These are phyloP conservation scores for Tragelaphus imberbis DNA, from an alignment of 2,113 vertebrate species.

Conservation along the genomic window DNA sequence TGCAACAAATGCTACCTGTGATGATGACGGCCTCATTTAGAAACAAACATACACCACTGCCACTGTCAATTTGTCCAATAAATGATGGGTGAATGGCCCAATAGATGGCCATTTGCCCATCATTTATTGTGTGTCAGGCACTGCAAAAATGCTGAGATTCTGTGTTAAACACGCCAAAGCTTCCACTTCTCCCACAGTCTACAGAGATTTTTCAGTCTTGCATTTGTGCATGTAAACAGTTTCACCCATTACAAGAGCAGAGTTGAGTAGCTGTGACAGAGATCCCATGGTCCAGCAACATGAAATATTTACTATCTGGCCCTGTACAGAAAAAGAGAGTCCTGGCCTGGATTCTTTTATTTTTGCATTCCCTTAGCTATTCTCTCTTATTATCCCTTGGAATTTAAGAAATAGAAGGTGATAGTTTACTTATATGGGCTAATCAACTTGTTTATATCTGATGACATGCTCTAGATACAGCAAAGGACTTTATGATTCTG, in stretches of 20 bases:
- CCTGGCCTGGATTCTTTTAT: not conserved
- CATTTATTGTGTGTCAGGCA: not conserved
- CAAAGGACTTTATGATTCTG: not conserved
- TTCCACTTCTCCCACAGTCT: not conserved
- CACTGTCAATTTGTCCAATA: not conserved
- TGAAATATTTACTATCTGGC: not conserved
- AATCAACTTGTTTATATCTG: not conserved
- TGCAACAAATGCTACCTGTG: not conserved
- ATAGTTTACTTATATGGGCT: not conserved
- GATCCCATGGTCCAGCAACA: not conserved
- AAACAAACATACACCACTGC: not conserved
- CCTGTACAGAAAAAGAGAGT: not conserved
- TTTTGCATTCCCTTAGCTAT: not conserved
- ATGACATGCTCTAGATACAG: not conserved
- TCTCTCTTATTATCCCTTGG: not conserved
- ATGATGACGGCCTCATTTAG: not conserved
- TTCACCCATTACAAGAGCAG: not conserved
- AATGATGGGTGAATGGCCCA: not conserved
- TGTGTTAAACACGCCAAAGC: not conserved
- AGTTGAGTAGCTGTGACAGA: not conserved
- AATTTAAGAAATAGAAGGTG: not conserved
- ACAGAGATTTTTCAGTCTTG: not conserved
- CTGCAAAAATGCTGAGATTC: not conserved
- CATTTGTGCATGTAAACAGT: not conserved
- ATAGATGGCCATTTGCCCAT: not conserved